Evolutionary conservation across 2,113 vertebrate species (phyloP).

Genomic region (Microcebus lehilahytsara): DNA sequence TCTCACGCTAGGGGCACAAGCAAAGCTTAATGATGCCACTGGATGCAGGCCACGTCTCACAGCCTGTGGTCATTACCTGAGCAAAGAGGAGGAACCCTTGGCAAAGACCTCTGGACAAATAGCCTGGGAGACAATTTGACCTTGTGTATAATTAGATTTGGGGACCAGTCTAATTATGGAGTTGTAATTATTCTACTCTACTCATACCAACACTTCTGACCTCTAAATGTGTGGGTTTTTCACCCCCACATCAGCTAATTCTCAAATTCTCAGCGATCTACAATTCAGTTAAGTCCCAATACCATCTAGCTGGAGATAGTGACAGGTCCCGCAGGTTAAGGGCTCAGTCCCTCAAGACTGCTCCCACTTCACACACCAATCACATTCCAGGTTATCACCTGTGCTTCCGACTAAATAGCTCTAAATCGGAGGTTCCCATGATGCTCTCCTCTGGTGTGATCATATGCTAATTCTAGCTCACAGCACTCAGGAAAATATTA

Average conservation of each 20-base stretch:
- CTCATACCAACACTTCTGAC: neutral
- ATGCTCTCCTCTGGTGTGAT: neutral
- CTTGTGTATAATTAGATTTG: neutral
- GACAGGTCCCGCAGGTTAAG: neutral
- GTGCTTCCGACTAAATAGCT: neutral
- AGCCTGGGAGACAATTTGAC: too few species aligned
- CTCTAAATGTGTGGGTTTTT: neutral
- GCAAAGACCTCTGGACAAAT: neutral
- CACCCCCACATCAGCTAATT: neutral
- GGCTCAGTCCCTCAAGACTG: neutral
- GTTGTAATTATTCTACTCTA: neutral
- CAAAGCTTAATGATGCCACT: neutral
- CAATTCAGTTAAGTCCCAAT: neutral
- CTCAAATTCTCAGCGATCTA: neutral
- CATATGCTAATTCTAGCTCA: too few species aligned
- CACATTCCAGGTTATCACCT: neutral
- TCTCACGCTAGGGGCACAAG: too few species aligned
- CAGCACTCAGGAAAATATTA: neutral
- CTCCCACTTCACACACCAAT: neutral
- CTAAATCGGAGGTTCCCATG: neutral
- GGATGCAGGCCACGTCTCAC: neutral
- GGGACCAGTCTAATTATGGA: neutral
- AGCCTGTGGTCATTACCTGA: too few species aligned
- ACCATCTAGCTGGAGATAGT: neutral
- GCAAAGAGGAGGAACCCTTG: neutral